Evolutionary conservation across 2,797 vertebrate species (phyloP), one percentile per base, ranked within the genome.

Genomic region (Scolopax rusticola): DNA sequence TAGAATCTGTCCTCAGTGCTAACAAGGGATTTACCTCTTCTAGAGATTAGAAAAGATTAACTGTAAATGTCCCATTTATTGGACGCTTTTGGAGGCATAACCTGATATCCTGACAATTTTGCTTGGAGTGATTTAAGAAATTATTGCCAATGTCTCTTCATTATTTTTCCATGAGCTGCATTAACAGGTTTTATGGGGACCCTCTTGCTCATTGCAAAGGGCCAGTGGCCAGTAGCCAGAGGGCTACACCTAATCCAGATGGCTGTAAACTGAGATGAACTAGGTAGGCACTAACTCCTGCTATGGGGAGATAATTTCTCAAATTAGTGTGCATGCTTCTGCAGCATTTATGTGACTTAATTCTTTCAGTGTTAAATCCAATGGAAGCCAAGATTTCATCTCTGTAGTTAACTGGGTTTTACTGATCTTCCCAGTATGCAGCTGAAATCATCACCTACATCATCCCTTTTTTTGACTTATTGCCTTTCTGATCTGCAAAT

Each of bases 401-500:
- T 11, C 68, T 43, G 8, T 5, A 6, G 89, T 87, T 77, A 64
- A 50, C 75, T 67, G 61, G 1, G 18, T 79, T 45, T 82, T 84
- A 67, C 59, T 80, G 84, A 77, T 85, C 61, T 84, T 90, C 41
- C 54, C 67, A 28, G 15, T 67, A 48, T 2, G 3, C 24, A 63
- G 69, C n/a, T 50, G 60, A 68, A 89, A 81, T 84, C 85, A 15
- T 77, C 25, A 19, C 69, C 54, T 69, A 0, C 63, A 33, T 76
- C 18, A 51, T 64, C 27, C 47, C 12, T 64, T 70, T 78, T 73
- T 88, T 74, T 88, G 4, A 65, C 18, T 82, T 91, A 88, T 0
- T 63, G 59, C 70, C 43, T 93, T 86, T 93, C 70, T 82, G 43
- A 91, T 92, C 45, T 87, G 30, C 78, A 95, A 63, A 89, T 40